These are phyloP conservation scores for Phlogophora meticulosa DNA, from an alignment of 2,888 invertebrate genomes.

Conservation along the genomic window DNA sequence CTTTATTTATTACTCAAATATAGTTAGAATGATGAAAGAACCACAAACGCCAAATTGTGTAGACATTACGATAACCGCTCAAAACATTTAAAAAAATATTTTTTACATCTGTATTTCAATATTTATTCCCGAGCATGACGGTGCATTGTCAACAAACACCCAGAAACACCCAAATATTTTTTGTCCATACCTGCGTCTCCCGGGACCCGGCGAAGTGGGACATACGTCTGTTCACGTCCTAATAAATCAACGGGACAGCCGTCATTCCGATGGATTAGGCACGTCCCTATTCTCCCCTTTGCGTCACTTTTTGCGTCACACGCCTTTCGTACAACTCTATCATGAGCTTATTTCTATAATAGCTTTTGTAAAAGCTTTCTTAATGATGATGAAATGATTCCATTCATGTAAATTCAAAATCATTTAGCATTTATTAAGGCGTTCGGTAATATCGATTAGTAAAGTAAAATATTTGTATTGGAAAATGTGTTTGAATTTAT, in stretches of 20 bases:
- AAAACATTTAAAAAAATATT: conserved; percentile 40
- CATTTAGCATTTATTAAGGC: conserved; percentile 8
- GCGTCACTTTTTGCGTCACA: conserved; percentile 68
- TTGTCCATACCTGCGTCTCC: conserved; percentile 78
- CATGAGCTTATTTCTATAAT: conserved; percentile 56
- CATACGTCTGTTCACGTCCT: conserved; percentile 80
- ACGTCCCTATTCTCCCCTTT: conserved; percentile 73
- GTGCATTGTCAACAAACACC: conserved; percentile 87
- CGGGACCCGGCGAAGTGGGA: conserved; percentile 68
- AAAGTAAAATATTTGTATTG: conserved; percentile 9
- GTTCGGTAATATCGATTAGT: conserved; percentile 6
- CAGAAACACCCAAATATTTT: conserved; percentile 84
- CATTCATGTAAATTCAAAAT: conserved; percentile 26
- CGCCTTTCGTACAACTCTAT: conserved; percentile 67
- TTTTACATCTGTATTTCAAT: conserved; percentile 61
- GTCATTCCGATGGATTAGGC: conserved; percentile 78
- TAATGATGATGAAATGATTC: conserved; percentile 52
- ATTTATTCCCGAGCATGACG: conserved; percentile 77
- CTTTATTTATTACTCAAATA: not conserved
- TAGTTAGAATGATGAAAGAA: not conserved
- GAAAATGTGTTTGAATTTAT: not conserved
- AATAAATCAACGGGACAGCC: conserved; percentile 84
- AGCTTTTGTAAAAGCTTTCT: conserved; percentile 48
- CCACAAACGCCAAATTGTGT: conserved; percentile 37
- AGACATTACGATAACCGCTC: conserved; percentile 21